These are phyloP conservation scores for Exaiptasia diaphana DNA, from an alignment of 64 coral and sea anemone species.

Conservation along the genomic window DNA sequence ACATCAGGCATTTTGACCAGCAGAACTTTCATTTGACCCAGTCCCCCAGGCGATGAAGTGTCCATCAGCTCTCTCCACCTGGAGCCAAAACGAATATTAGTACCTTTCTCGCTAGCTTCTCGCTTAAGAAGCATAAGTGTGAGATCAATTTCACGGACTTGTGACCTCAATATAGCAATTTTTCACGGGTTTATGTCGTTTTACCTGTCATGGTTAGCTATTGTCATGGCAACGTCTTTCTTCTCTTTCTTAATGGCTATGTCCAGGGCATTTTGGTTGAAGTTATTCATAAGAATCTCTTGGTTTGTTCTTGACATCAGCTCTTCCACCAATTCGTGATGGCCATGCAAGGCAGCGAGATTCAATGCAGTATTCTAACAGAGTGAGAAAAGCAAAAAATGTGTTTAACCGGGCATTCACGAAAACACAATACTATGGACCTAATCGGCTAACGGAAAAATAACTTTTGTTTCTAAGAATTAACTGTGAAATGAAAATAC, in stretches of 20 bases:
- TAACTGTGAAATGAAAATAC: no score
- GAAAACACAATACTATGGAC: not conserved
- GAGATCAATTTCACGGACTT: no score
- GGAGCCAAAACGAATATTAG: no score
- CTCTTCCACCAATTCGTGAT: conserved; percentile 55
- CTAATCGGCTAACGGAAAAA: not conserved
- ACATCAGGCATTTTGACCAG: conserved; percentile 50
- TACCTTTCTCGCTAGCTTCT: no score
- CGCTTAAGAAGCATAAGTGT: no score
- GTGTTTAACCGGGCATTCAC: no score
- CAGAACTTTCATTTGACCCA: conserved; percentile 32
- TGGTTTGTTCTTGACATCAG: conserved; percentile 64
- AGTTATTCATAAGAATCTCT: conserved; percentile 54
- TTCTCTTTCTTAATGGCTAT: conserved; percentile 48
- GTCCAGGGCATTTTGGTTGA: conserved; percentile 65
- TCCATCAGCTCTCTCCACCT: conserved; percentile 55
- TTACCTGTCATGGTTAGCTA: conserved; percentile 73
- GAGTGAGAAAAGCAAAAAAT: not conserved
- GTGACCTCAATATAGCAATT: no score
- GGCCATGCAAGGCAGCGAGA: conserved; percentile 62
- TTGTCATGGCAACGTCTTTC: conserved; percentile 69
- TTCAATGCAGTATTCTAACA: conserved; percentile 71
- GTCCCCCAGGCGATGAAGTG: conserved; percentile 3
- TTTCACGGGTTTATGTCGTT: no score
- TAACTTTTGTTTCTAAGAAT: no score